phyloP scores from a whole-genome alignment of 2,113 vertebrate genomes.

The Tupaia tana region DNA sequence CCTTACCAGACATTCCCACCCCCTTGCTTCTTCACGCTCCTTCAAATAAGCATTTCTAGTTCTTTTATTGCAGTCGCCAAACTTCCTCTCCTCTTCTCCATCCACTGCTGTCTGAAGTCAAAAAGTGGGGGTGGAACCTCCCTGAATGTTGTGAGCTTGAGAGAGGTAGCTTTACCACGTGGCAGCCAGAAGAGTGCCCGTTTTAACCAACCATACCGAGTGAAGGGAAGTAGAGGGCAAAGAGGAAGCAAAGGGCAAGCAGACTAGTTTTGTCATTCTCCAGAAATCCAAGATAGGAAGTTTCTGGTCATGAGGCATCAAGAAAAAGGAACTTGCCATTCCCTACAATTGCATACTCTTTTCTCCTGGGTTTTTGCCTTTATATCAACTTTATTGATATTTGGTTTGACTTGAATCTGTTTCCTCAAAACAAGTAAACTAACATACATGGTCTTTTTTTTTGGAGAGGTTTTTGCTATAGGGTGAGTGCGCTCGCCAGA shows the following conservation, averaged over 20 bases:
- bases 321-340: background rate
- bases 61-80: background rate
- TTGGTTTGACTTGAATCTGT: background rate
- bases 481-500: too few species aligned
- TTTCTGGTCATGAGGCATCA: background rate
- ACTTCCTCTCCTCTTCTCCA: background rate
- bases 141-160: too few species aligned
- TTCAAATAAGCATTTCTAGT: conserved; percentile 25
- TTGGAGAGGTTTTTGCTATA: too few species aligned
- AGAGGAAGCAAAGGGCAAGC: background rate
- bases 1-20: background rate
- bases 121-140: background rate
- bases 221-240: background rate
- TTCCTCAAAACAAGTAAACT: background rate
- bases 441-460: background rate
- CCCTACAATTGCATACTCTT: background rate
- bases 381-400: background rate
- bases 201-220: background rate
- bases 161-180: background rate
- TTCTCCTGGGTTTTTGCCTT: background rate
- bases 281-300: background rate
- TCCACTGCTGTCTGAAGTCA: background rate
- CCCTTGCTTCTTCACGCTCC: background rate
- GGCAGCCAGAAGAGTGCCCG: background rate
- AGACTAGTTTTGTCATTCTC: background rate